Percentiles rank a stretch among this genome's conserved stretches.
Conservation (phyloP, 2,888 invertebrate species). For the Smittia aterrima region DNA sequence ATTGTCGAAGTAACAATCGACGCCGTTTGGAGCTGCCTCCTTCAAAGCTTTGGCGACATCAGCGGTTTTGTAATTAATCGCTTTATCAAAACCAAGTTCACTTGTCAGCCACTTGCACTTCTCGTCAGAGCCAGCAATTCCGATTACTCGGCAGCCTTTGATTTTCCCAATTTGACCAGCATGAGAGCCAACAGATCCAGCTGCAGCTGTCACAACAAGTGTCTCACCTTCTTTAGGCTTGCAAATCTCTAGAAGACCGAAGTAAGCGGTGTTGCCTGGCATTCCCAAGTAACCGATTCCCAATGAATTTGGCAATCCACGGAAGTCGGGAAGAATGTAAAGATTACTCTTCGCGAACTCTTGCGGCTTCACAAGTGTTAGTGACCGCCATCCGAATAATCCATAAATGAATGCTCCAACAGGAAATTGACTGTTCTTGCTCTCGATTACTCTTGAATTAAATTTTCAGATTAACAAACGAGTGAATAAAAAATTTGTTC, state of each 20-base stretch:
- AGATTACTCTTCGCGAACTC: constrained; percentile 47
- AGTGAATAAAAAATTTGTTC: constrained; percentile 45
- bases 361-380: constrained; percentile 34
- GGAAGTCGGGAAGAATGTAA: constrained; percentile 47
- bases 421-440: constrained; percentile 33
- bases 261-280: constrained; percentile 63
- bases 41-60: constrained; percentile 59
- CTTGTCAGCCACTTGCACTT: constrained; percentile 67
- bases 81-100: constrained; percentile 65
- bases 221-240: constrained; percentile 67
- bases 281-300: constrained; percentile 50
- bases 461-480: neutral
- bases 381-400: constrained; percentile 38
- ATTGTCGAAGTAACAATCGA: constrained; percentile 76
- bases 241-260: constrained; percentile 66
- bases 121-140: constrained; percentile 66
- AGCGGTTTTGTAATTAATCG: constrained; percentile 69
- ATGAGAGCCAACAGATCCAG: constrained; percentile 70
- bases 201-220: constrained; percentile 68
- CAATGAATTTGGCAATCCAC: constrained; percentile 47
- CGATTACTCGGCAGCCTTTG: constrained; percentile 67
- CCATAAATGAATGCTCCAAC: constrained; percentile 29
- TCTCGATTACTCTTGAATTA: constrained; percentile 27
- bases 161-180: constrained; percentile 76
- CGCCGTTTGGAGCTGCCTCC: constrained; percentile 64